A percentile compares a stretch with the other conserved stretches of the same genome.
phyloP scores from a whole-genome alignment of 2,888 invertebrate species.

The Cantharis lateralis region DNA sequence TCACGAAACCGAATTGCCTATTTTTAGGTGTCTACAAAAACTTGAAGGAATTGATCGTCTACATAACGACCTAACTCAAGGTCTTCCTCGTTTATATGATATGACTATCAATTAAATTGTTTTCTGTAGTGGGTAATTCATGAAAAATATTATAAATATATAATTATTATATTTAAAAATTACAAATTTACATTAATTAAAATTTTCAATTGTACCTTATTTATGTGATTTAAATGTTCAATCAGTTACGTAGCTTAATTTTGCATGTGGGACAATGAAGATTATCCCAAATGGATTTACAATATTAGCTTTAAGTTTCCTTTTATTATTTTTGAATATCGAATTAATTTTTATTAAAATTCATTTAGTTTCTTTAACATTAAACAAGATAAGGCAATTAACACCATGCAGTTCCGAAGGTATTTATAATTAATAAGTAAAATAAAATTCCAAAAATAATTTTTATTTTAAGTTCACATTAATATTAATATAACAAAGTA shows the following conservation, averaged over 20 bases:
- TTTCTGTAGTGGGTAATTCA: not conserved
- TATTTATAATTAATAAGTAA: too few relatives aligned
- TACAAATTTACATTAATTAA: not conserved
- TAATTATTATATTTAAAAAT: too few relatives aligned
- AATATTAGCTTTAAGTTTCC: not conserved
- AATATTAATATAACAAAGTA: too few relatives aligned
- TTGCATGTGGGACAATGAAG: not conserved
- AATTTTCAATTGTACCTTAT: not conserved
- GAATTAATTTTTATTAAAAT: too few relatives aligned
- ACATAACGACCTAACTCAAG: not conserved
- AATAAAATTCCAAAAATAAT: too few relatives aligned
- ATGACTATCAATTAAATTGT: not conserved
- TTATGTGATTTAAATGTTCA: not conserved
- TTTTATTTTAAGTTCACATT: too few relatives aligned
- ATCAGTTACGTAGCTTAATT: not conserved
- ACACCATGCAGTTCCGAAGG: too few relatives aligned
- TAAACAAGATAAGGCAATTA: too few relatives aligned
- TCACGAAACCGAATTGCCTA: not conserved
- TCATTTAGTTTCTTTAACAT: too few relatives aligned
- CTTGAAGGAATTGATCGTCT: not conserved
- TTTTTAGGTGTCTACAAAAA: not conserved
- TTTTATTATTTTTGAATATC: not conserved
- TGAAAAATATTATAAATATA: not conserved
- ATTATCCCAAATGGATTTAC: not conserved
- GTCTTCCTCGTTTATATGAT: not conserved